A percentile compares a stretch with the other conserved stretches of the same genome.
Evolutionary conservation across 92 coral and sea anemone species (phyloP).

Genomic region (Desmophyllum pertusum): DNA sequence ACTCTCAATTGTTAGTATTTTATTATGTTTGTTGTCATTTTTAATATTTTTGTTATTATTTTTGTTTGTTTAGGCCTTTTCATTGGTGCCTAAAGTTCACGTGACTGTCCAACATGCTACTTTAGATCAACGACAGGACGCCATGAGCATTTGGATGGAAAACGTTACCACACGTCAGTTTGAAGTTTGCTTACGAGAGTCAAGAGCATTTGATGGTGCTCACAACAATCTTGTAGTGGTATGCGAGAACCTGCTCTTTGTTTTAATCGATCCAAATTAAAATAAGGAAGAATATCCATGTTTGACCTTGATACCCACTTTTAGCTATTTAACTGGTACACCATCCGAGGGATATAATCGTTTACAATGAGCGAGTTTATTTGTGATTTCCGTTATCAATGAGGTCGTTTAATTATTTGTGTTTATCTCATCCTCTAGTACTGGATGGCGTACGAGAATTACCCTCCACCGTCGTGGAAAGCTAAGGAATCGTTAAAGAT

Average conservation of each 20-base stretch:
- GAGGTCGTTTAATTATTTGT: neutral
- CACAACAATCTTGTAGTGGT: constrained; percentile 41
- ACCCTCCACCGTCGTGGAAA: constrained; percentile 10
- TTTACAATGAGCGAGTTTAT: neutral
- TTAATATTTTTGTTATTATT: neutral
- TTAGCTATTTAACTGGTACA: neutral
- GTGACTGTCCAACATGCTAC: constrained; percentile 24
- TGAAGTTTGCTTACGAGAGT: constrained; percentile 51
- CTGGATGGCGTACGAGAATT: constrained; percentile 32
- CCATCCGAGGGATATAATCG: too few relatives aligned
- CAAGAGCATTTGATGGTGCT: constrained; percentile 45
- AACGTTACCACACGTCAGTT: constrained; percentile 28
- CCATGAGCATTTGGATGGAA: constrained; percentile 48
- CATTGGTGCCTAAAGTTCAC: constrained; percentile 6
- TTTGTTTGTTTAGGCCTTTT: neutral
- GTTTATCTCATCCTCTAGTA: neutral
- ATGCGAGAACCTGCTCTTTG: neutral
- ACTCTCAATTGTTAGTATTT: neutral
- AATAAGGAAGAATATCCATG: too few relatives aligned
- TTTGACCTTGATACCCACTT: too few relatives aligned
- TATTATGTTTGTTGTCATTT: neutral
- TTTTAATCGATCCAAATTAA: too few relatives aligned
- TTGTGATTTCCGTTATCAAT: neutral
- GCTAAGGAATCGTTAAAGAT: neutral
- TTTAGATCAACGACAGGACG: constrained; percentile 12